Conservation (phyloP, 2,797 vertebrate genomes). For the Acrocephalus scirpaceus region DNA sequence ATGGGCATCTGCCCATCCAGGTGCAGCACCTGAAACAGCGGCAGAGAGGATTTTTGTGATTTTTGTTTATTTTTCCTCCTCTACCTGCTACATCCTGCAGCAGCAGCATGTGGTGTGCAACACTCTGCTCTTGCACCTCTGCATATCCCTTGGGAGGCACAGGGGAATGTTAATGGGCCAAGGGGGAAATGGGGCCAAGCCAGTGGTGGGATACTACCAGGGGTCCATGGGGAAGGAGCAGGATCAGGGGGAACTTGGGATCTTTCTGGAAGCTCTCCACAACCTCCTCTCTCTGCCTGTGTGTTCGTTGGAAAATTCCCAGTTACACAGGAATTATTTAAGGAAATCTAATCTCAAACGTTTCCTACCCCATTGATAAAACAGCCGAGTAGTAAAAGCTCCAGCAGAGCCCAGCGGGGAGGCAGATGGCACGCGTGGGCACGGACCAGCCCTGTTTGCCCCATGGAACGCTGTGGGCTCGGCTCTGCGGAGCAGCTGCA, state of each 20-base stretch:
- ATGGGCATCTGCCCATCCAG: neutral
- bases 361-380: neutral
- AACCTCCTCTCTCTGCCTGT: neutral
- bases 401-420: fast-evolving
- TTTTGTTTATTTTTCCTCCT: neutral
- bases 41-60: neutral
- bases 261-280: neutral
- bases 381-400: neutral
- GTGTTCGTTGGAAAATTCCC: neutral
- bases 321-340: neutral
- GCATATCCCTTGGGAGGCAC: neutral
- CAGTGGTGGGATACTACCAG: neutral
- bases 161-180: neutral
- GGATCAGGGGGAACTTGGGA: neutral
- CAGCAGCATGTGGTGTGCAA: fast-evolving
- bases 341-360: neutral
- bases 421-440: neutral
- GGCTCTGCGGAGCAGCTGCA: neutral
- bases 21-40: neutral
- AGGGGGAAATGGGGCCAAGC: neutral
- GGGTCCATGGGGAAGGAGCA: neutral
- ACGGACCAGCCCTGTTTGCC: neutral
- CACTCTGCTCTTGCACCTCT: neutral
- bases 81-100: fast-evolving
- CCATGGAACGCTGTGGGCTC: neutral